A percentile compares a stretch with the other conserved stretches of the same genome.
Evolutionary conservation across 2,797 vertebrate species (phyloP).

Genomic region (Simalia tracyae): DNA sequence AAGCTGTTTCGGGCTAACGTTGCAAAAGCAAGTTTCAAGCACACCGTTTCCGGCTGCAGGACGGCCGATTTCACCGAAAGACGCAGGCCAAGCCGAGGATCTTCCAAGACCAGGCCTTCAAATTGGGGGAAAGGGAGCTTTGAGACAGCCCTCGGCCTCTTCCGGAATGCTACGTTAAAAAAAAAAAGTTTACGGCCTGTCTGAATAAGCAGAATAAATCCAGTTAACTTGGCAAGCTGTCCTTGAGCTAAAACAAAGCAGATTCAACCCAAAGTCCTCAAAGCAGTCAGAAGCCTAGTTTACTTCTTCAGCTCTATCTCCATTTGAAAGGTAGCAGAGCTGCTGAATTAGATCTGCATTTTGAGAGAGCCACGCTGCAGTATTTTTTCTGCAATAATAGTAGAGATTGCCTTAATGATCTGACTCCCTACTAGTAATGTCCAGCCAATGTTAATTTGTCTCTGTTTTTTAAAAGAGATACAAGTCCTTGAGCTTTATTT

Average conservation of each 20-base stretch:
- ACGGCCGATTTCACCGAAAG: not conserved
- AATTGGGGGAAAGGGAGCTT: not conserved
- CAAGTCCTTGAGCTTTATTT: not conserved
- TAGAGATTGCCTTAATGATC: no score
- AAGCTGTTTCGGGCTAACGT: not conserved
- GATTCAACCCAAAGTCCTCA: not conserved
- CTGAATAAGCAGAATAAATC: not conserved
- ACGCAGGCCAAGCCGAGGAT: not conserved
- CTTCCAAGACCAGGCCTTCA: not conserved
- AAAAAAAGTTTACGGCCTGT: not conserved
- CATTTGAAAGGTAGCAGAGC: not conserved
- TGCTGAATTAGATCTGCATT: not conserved
- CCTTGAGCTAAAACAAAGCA: not conserved
- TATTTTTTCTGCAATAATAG: not conserved
- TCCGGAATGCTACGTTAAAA: not conserved
- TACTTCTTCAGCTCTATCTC: not conserved
- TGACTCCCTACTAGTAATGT: not conserved
- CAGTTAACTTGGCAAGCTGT: not conserved
- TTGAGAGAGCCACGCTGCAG: not conserved
- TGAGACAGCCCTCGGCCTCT: not conserved
- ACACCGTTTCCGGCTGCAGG: not conserved
- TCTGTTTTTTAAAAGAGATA: not conserved
- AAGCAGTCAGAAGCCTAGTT: not conserved
- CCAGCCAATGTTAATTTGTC: not conserved
- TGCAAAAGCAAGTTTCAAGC: not conserved